phyloP scores from a whole-genome alignment of 2,797 vertebrate genomes.

The Xiphorhynchus erythropygius region DNA sequence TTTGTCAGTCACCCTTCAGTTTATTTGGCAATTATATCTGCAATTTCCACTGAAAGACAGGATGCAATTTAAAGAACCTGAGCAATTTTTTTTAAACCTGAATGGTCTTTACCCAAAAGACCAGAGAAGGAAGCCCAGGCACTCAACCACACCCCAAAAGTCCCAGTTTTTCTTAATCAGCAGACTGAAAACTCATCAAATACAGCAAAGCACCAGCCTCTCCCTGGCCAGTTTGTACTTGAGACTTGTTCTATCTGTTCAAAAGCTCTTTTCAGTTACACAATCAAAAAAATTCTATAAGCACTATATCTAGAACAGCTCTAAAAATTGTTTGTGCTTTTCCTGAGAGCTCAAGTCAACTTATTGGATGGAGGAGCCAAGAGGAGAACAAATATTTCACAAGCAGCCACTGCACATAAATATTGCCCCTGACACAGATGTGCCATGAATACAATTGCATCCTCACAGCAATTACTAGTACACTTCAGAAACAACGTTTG shows the following conservation, averaged over 20 bases:
- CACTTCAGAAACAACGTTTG: neutral
- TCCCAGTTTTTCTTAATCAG: neutral
- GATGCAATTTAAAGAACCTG: neutral
- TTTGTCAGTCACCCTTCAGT: neutral
- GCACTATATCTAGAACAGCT: neutral
- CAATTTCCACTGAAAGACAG: neutral
- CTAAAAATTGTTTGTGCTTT: neutral
- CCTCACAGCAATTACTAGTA: neutral
- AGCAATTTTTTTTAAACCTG: neutral
- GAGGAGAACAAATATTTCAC: neutral
- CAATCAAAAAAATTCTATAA: neutral
- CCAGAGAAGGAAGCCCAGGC: neutral
- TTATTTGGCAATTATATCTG: neutral
- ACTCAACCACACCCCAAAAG: neutral
- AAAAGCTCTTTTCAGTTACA: constrained; percentile 1
- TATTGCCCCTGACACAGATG: neutral
- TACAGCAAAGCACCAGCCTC: neutral
- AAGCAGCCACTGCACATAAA: neutral
- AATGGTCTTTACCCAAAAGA: neutral
- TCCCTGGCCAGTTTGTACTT: neutral
- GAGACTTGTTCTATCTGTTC: neutral
- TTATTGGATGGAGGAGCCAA: neutral
- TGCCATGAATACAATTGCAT: neutral
- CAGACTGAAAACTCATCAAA: neutral
- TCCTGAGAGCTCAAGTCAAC: neutral